Evolutionary conservation across 1,140 invertebrate species (phyloP).

Genomic region (Periplaneta americana): DNA sequence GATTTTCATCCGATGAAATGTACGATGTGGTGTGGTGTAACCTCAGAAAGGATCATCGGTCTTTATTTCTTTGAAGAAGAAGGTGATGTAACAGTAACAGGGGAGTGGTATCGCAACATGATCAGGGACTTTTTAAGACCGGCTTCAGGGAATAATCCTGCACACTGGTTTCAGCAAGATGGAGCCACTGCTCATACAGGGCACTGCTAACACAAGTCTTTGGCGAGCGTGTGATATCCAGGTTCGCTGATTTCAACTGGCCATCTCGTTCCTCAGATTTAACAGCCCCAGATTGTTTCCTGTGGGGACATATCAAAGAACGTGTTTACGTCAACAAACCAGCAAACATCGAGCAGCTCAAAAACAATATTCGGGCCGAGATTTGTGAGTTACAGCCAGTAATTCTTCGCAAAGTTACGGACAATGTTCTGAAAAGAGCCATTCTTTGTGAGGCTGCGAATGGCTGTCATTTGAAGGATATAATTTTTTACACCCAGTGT

Average conservation of each 20-base stretch:
- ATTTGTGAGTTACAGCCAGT: no score
- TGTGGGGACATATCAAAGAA: neutral
- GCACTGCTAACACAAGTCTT: neutral
- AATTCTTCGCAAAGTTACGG: no score
- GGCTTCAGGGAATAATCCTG: neutral
- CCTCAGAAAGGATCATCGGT: neutral
- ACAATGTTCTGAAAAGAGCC: neutral
- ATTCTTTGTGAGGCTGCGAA: no score
- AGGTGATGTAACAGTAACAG: neutral
- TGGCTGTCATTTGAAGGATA: no score
- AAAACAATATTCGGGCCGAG: no score
- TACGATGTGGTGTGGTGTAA: neutral
- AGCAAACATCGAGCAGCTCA: no score
- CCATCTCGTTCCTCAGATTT: no score
- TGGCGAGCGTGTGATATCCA: neutral
- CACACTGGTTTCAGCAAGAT: neutral
- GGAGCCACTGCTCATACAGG: neutral
- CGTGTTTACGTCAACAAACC: neutral
- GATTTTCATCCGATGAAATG: neutral
- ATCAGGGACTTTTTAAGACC: neutral
- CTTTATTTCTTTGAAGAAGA: neutral
- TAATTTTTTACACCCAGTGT: neutral
- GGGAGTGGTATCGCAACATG: neutral
- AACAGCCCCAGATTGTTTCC: neutral
- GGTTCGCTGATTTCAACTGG: neutral